Evolutionary conservation across 2,888 invertebrate genomes (phyloP).

Genomic region (Timema cristinae): DNA sequence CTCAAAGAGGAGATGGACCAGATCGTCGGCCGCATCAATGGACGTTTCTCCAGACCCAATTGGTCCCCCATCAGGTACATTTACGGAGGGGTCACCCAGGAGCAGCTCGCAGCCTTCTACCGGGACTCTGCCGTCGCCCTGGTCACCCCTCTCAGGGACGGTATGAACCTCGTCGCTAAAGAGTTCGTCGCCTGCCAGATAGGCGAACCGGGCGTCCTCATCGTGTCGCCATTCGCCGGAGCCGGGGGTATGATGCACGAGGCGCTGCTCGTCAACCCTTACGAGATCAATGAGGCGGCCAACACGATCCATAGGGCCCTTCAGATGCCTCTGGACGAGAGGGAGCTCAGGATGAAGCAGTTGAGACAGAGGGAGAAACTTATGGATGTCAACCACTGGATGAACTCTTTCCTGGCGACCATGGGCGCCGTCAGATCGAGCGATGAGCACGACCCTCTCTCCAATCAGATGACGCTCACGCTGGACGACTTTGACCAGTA

Average conservation of each 20-base stretch:
- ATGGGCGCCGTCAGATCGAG: slow-evolving; percentile 41
- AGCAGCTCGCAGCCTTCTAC: slow-evolving; percentile 81
- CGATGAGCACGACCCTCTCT: slow-evolving; percentile 37
- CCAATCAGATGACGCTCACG: slow-evolving; percentile 40
- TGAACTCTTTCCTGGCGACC: slow-evolving; percentile 43
- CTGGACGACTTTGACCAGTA: slow-evolving; percentile 43
- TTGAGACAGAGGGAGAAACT: slow-evolving; percentile 43
- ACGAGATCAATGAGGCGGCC: slow-evolving; percentile 82
- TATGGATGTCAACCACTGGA: slow-evolving; percentile 45
- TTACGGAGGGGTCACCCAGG: slow-evolving; percentile 82
- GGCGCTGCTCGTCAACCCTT: slow-evolving; percentile 83
- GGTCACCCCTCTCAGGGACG: slow-evolving; percentile 82
- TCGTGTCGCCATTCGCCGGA: slow-evolving; percentile 87
- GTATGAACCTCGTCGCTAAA: slow-evolving; percentile 90
- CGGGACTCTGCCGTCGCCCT: slow-evolving; percentile 82
- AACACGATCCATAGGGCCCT: slow-evolving; percentile 70
- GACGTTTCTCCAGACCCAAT: slow-evolving; percentile 82
- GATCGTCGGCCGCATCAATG: slow-evolving; percentile 81
- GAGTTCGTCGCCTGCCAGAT: slow-evolving; percentile 92
- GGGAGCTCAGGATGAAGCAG: slow-evolving; percentile 44
- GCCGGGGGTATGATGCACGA: slow-evolving; percentile 94
- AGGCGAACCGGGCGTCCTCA: slow-evolving; percentile 78
- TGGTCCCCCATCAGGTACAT: slow-evolving; percentile 91
- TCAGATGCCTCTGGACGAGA: slow-evolving; percentile 45
- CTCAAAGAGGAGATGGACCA: slow-evolving; percentile 89